These are phyloP conservation scores for Mycteria americana DNA, from an alignment of 2,797 vertebrate species.

Conservation along the genomic window DNA sequence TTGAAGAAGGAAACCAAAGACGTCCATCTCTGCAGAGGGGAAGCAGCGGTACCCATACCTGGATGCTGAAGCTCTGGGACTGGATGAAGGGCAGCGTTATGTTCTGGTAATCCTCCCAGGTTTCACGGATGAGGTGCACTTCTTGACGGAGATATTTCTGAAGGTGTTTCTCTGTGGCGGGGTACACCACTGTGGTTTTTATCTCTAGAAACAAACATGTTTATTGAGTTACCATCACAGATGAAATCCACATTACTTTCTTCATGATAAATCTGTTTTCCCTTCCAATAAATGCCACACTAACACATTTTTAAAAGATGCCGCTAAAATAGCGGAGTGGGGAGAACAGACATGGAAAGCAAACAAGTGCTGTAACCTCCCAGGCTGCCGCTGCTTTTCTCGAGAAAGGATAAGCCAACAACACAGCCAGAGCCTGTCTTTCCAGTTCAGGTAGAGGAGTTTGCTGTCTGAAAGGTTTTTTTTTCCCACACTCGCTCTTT, in stretches of 20 bases:
- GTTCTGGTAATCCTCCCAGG: conserved; percentile 80
- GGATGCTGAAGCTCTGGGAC: conserved; percentile 87
- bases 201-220: conserved; percentile 76
- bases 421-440: not conserved
- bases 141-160: conserved; percentile 89
- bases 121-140: conserved; percentile 84
- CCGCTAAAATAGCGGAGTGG: not conserved
- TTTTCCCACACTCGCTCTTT: not conserved
- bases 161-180: conserved; percentile 91
- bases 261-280: not conserved
- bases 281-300: not conserved
- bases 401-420: not conserved
- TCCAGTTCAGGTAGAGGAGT: not conserved
- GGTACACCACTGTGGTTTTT: conserved; percentile 90
- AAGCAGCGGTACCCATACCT: conserved; percentile 74
- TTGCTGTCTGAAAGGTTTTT: not conserved
- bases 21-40: fast-evolving
- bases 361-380: not conserved
- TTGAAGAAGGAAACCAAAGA: not conserved
- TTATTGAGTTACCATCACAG: not conserved
- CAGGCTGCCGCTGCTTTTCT: not conserved
- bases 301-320: not conserved
- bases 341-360: not conserved
- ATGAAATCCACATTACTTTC: not conserved
- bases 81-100: conserved; percentile 88